phyloP scores from a whole-genome alignment of 2,888 invertebrate genomes.

The Drosophila merina region DNA sequence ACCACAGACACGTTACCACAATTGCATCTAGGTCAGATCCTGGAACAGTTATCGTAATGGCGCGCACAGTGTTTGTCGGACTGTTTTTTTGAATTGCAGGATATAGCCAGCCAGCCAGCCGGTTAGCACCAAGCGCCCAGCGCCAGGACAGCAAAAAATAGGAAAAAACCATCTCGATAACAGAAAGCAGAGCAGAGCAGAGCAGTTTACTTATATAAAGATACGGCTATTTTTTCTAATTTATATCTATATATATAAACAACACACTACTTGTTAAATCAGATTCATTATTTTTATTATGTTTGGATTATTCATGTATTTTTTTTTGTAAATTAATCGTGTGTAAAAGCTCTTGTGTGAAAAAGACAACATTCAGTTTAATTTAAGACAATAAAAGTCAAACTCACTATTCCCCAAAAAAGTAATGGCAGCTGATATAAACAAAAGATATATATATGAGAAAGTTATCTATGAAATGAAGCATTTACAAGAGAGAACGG shows the following conservation, averaged over 20 bases:
- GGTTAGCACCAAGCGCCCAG: not conserved
- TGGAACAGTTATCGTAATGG: conserved; percentile 22
- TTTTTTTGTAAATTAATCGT: conserved; percentile 14
- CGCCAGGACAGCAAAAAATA: not conserved
- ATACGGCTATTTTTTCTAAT: conserved; percentile 28
- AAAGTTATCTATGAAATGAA: conserved; percentile 26
- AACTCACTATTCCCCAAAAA: conserved; percentile 1
- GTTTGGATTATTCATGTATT: conserved; percentile 17
- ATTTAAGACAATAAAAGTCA: conserved; percentile 52
- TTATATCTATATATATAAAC: conserved; percentile 21
- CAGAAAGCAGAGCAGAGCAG: conserved; percentile 1
- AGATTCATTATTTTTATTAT: conserved; percentile 22
- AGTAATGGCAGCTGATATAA: conserved; percentile 8
- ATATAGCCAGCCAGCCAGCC: conserved; percentile 1
- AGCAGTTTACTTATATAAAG: conserved; percentile 36
- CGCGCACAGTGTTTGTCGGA: conserved; percentile 19
- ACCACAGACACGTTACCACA: conserved; percentile 37
- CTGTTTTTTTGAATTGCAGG: conserved; percentile 15
- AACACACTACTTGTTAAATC: conserved; percentile 26
- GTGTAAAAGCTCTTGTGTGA: conserved; percentile 34
- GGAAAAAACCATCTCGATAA: not conserved
- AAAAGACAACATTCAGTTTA: conserved; percentile 48
- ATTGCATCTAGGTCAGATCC: conserved; percentile 28
- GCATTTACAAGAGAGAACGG: conserved; percentile 34
- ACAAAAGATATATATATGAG: conserved; percentile 14